Percentiles rank a stretch among this genome's conserved stretches.
Conservation (phyloP, 1,140 invertebrate species). For the Nomia melanderi region DNA sequence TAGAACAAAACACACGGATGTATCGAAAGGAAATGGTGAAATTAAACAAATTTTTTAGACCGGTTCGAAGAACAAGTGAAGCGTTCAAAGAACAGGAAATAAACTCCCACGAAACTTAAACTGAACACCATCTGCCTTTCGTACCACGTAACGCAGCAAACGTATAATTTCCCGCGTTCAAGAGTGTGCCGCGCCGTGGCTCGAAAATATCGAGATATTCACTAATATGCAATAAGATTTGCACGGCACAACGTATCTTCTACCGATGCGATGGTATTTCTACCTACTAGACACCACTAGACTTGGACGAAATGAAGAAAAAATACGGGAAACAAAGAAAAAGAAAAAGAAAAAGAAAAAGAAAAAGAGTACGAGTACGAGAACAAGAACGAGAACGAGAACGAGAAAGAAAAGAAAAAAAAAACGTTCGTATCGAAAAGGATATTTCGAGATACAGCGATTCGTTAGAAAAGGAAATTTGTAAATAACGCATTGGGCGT, state of each 20-base stretch:
- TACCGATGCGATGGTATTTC: neutral
- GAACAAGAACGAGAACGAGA: no score
- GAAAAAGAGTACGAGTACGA: no score
- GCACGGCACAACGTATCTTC: neutral
- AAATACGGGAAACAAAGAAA: neutral
- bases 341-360: no score
- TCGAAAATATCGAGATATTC: neutral
- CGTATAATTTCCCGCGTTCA: constrained; percentile 40
- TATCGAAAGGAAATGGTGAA: neutral
- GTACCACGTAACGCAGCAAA: neutral
- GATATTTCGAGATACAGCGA: neutral
- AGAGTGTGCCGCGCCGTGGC: no score
- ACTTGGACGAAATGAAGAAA: constrained; percentile 1
- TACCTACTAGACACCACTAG: neutral
- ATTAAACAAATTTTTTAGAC: neutral
- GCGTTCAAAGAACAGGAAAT: constrained; percentile 1
- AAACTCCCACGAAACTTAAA: neutral
- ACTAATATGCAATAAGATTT: neutral
- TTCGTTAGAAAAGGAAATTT: neutral
- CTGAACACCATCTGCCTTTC: neutral
- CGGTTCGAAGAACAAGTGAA: neutral
- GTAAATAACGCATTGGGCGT: neutral
- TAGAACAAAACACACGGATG: neutral
- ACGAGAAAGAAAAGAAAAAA: neutral
- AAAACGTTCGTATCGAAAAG: neutral